Percentiles rank a stretch among this genome's conserved stretches.
These are phyloP conservation scores for Yponomeuta sedellus DNA, from an alignment of 2,888 invertebrate species.

Conservation along the genomic window DNA sequence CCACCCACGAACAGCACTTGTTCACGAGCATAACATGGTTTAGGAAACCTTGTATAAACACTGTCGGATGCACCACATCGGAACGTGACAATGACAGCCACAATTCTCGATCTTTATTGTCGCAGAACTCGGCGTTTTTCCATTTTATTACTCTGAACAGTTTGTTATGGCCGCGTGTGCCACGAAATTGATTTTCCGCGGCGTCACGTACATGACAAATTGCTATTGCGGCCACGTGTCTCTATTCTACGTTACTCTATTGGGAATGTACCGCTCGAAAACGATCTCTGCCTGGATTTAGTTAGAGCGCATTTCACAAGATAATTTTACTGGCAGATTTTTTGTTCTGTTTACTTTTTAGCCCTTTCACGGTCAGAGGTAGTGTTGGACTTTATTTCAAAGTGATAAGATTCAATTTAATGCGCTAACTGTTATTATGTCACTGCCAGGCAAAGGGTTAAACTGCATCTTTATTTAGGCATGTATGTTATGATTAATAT, in stretches of 20 bases:
- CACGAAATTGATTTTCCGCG: slow-evolving; percentile 53
- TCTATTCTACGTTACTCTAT: slow-evolving; percentile 24
- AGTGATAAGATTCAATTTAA: too few species aligned
- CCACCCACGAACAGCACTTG: too few species aligned
- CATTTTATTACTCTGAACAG: slow-evolving; percentile 41
- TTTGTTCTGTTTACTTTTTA: too few species aligned
- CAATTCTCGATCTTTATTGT: slow-evolving; percentile 15
- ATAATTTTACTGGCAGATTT: too few species aligned
- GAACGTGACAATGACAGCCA: slow-evolving; percentile 11
- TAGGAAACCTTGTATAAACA: background rate
- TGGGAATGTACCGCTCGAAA: slow-evolving; percentile 13
- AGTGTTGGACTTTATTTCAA: too few species aligned
- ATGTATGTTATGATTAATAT: too few species aligned
- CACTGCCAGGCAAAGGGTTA: too few species aligned
- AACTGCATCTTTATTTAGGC: too few species aligned
- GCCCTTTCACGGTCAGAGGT: too few species aligned
- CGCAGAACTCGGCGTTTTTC: slow-evolving; percentile 20
- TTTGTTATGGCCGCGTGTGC: slow-evolving; percentile 47
- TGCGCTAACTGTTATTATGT: too few species aligned
- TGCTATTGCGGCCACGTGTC: slow-evolving; percentile 24
- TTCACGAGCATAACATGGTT: background rate
- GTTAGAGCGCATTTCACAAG: too few species aligned
- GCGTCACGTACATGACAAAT: slow-evolving; percentile 56
- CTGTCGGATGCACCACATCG: background rate
- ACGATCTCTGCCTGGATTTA: too few species aligned